Base-by-base conservation (phyloP, 1,140 invertebrate species). In the Mamestra configurata region DNA sequence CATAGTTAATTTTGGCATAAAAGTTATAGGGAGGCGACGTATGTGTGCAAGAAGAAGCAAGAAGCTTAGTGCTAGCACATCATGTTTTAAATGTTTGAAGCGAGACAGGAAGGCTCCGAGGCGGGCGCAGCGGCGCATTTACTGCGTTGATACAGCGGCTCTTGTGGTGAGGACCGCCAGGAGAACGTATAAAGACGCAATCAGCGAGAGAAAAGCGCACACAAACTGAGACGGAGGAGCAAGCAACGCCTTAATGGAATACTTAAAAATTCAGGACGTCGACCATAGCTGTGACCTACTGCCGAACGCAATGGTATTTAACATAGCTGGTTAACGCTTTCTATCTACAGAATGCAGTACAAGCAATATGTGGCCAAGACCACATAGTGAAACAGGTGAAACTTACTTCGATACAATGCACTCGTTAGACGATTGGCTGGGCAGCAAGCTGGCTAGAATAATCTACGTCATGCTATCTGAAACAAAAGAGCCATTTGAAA, bases 181-280 rank as follows among this genome's bases (percentile, higher is more conserved):
- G 85, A 88, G 88, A 91, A 92, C 89, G 87, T 94, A 90, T 87
- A 93, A 91, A 93, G 92, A 90, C 85, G 91, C 91, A 94, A 92
- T 93, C 92, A 90, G 72, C 85, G 85, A 91, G 86, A 88, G 89
- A 93, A 94, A 92, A 92, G 91, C 85, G 77, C 87, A 83, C 80
- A 83, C 61, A 81, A 84, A 84, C 75, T 77, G 78, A 86, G 77
- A 70, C 35, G n/a, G 31, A 79, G 51, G 84, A 37, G 79, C 57
- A 81, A 18, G 70, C 80, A 81, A 64, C 76, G 84, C 82, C 87
- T 88, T 93, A 92, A 94, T 93, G 80, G 87, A 85, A 82, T 92
- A 80, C 81, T 94, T 92, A 94, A 93, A 94, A 90, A 94, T 94
- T 91, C 91, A 94, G 90, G 91, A 92, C 86, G 81, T 81, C 80